Percentiles rank a stretch among this genome's conserved stretches.
phyloP scores from a whole-genome alignment of 2,797 vertebrate species.

The Petrocephalus schoutedeni region DNA sequence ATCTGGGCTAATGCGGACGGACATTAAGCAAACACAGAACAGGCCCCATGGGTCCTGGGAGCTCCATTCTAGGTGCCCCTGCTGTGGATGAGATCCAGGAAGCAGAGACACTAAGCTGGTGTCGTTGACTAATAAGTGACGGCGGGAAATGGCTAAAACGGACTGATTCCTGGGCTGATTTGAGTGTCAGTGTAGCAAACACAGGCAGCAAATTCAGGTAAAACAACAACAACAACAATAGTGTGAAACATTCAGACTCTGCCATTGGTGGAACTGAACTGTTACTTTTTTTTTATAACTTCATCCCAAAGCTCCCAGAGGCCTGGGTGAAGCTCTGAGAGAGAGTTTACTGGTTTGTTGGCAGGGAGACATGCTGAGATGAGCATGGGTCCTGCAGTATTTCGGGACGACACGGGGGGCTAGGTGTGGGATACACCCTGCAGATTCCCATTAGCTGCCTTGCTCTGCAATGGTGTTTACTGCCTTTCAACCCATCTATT shows the following conservation, averaged over 20 bases:
- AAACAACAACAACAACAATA: not conserved
- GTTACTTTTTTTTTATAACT: not conserved
- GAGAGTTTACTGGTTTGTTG: too few species aligned
- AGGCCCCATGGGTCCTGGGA: not conserved
- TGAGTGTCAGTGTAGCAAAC: not conserved
- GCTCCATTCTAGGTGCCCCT: not conserved
- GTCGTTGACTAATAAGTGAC: not conserved
- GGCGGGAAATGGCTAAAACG: not conserved
- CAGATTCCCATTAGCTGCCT: not conserved
- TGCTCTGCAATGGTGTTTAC: not conserved
- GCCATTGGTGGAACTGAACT: not conserved
- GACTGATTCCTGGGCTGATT: not conserved
- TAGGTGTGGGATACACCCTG: not conserved
- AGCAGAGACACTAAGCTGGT: not conserved
- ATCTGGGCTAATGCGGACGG: conserved; percentile 32
- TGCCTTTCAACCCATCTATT: not conserved
- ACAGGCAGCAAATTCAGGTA: not conserved
- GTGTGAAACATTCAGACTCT: not conserved
- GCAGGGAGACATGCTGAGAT: too few species aligned
- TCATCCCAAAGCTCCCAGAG: not conserved
- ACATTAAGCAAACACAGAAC: conserved; percentile 28
- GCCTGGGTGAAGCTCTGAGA: not conserved
- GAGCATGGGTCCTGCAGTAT: too few species aligned
- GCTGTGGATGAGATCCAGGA: not conserved
- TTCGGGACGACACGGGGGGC: not conserved